These are phyloP conservation scores for Caenorhabditis wallacei DNA, from an alignment of 2,888 invertebrate genomes.

Conservation along the genomic window DNA sequence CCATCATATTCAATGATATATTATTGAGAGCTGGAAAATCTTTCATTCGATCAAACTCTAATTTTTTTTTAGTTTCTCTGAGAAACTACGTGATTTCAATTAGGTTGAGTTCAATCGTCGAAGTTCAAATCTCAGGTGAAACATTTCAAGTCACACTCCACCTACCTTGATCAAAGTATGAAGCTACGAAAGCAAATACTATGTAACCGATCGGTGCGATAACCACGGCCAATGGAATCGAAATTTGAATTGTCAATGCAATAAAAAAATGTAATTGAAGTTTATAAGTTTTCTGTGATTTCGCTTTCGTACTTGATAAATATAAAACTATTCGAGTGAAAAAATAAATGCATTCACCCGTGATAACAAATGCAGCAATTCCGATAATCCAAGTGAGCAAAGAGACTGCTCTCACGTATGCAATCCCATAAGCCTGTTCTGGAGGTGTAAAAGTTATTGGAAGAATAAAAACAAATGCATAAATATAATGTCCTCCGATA, in stretches of 20 bases:
- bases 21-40: conserved; percentile 38
- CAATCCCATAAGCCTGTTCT: conserved; percentile 14
- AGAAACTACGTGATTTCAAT: too few relatives aligned
- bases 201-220: conserved; percentile 34
- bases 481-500: conserved; percentile 30
- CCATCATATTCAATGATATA: conserved; percentile 33
- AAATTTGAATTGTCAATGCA: conserved; percentile 32
- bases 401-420: conserved; percentile 12
- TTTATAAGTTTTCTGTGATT: conserved; percentile 39
- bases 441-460: conserved; percentile 35
- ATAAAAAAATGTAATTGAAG: conserved; percentile 44
- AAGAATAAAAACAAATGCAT: conserved; percentile 30
- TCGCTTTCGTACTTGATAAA: conserved; percentile 37
- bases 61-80: too few relatives aligned
- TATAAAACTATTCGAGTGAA: conserved; percentile 18
- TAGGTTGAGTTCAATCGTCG: too few relatives aligned
- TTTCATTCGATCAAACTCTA: background rate
- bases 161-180: conserved; percentile 34
- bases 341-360: conserved; percentile 19
- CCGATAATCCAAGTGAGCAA: conserved; percentile 24
- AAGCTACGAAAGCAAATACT: conserved; percentile 17
- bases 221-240: conserved; percentile 15
- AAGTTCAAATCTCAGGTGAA: too few relatives aligned
- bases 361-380: background rate
- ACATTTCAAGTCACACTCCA: too few relatives aligned